These are phyloP conservation scores for Crenichthys baileyi DNA, from an alignment of 2,797 vertebrate genomes.

Conservation along the genomic window DNA sequence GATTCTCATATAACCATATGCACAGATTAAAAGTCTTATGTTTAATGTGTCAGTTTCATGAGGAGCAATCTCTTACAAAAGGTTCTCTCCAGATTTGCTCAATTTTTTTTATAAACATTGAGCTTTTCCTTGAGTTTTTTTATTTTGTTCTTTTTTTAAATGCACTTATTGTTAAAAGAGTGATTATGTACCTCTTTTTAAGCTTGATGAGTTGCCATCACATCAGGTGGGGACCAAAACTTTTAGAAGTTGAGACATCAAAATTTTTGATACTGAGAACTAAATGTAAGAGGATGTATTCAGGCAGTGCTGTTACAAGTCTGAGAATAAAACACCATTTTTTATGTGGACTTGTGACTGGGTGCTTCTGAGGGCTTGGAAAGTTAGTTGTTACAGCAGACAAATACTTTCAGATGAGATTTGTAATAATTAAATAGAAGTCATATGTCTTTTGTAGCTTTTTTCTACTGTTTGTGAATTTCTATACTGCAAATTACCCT, in stretches of 20 bases:
- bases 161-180: not conserved
- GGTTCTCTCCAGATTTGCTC: no score
- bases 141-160: not conserved
- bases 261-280: not conserved
- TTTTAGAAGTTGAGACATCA: not conserved
- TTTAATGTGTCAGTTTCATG: not conserved
- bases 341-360: not conserved
- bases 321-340: not conserved
- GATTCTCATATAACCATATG: not conserved
- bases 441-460: not conserved
- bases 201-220: constrained; percentile 8
- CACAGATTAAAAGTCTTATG: not conserved
- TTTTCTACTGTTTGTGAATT: not conserved
- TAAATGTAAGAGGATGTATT: not conserved
- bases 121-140: not conserved
- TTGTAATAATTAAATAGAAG: not conserved
- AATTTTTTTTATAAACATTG: not conserved
- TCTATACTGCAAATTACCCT: not conserved
- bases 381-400: not conserved
- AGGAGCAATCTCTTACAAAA: not conserved
- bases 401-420: not conserved
- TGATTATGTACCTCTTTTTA: not conserved
- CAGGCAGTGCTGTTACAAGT: not conserved
- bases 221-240: constrained; percentile 13
- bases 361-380: not conserved